These are phyloP conservation scores for Unio pictorum DNA, from an alignment of 2,888 invertebrate genomes.

Conservation along the genomic window DNA sequence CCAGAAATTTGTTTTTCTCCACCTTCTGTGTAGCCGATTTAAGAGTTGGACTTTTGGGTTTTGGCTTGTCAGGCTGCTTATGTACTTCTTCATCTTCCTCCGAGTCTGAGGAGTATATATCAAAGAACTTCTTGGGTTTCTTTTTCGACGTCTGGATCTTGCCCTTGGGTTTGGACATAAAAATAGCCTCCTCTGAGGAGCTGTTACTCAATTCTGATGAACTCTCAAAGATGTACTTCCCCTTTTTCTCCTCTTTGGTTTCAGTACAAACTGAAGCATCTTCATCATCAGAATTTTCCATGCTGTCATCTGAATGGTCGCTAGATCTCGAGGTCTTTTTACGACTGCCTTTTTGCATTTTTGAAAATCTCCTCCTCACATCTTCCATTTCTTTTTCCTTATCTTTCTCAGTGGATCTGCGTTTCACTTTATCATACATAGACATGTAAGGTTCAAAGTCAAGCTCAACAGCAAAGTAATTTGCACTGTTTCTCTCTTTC, in stretches of 20 bases:
- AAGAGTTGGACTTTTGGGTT: conserved; percentile 23
- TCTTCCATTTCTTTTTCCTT: conserved; percentile 69
- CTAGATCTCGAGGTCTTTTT: conserved; percentile 50
- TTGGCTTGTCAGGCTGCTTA: not conserved
- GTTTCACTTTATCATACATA: conserved; percentile 90
- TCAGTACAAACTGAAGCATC: conserved; percentile 13
- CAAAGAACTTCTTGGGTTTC: conserved; percentile 38
- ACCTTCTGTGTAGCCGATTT: conserved; percentile 29
- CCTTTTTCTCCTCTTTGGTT: conserved; percentile 15
- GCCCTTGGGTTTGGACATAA: conserved; percentile 18
- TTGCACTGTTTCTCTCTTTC: no score
- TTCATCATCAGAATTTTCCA: conserved; percentile 48
- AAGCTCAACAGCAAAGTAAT: conserved; percentile 22
- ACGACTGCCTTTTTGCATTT: conserved; percentile 51
- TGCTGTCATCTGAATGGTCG: conserved; percentile 52
- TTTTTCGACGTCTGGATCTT: conserved; percentile 23
- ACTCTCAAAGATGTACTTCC: conserved; percentile 32
- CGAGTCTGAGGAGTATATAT: conserved; percentile 47
- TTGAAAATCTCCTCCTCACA: conserved; percentile 43
- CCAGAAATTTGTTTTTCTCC: conserved; percentile 29
- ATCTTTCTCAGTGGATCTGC: conserved; percentile 59
- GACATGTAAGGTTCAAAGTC: conserved; percentile 87
- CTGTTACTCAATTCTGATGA: conserved; percentile 32
- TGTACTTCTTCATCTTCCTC: conserved; percentile 31
- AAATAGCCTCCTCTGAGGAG: conserved; percentile 19